Evolutionary conservation across 2,797 vertebrate genomes (phyloP), one percentile per base, ranked within the genome.

Genomic region (Percopsis omiscomaycus): DNA sequence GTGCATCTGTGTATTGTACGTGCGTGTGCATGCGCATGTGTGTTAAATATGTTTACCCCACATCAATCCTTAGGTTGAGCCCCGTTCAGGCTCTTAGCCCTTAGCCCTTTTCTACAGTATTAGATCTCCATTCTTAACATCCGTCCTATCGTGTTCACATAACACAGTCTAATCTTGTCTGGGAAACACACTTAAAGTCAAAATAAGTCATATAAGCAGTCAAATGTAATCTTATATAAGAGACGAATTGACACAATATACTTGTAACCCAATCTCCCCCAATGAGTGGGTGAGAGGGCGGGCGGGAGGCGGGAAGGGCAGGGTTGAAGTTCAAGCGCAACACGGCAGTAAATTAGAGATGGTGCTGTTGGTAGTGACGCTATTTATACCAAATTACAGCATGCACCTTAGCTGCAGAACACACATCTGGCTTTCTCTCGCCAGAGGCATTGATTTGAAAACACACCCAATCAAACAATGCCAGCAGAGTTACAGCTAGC

Each of bases 331-430:
- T 89, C 85, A 81, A 73, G 74, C n/a, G 50, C 69, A 85, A 81
- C 84, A 80, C 59, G 0, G 3, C 45, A 2, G 68, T 60, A 73
- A 85, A 87, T 86, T 73, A 58, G 61, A 68, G 64, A 61, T n/a
- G 55, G 70, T 73, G 58, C 84, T 82, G 77, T 73, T 69, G 65
- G 67, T 84, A 84, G 84, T 16, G 60, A 14, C 1, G 50, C 83
- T 86, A 82, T 88, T 87, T 87, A 78, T 86, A 84, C 72, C 78
- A 84, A 89, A 90, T 85, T 89, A 89, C 79, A 88, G 84, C 68
- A 58, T 69, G 80, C 74, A 76, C 78, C 76, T 81, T 78, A 53
- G 73, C 63, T 14, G 8, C 61, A 13, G n/a, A 64, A 73, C 8
- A 9, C 14, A 1, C 73, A 59, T 80, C 75, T 67, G 82, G 55